Percentiles rank a stretch among this genome's conserved stretches.
Evolutionary conservation across 2,797 vertebrate species (phyloP).

Genomic region (Pogoniulus pusillus): DNA sequence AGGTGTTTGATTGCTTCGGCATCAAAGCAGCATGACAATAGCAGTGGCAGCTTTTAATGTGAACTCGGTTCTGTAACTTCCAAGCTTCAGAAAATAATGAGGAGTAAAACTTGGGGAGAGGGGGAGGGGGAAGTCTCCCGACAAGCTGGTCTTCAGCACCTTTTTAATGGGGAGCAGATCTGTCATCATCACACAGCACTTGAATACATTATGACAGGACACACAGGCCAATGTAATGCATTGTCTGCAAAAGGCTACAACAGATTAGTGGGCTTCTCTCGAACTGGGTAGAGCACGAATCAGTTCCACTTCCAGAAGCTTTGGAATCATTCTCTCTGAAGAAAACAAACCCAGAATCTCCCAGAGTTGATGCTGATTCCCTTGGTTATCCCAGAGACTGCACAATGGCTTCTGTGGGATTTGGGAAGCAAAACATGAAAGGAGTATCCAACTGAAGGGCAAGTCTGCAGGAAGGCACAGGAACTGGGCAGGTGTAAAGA

Average conservation of each 20-base stretch:
- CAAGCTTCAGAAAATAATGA: constrained; percentile 59
- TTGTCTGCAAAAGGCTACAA: background rate
- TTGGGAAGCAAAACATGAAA: background rate
- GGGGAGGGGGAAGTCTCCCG: background rate
- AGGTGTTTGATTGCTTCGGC: constrained; percentile 27
- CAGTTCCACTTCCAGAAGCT: background rate
- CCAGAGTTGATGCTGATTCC: no score
- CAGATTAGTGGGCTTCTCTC: background rate
- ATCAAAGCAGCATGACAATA: constrained; percentile 31
- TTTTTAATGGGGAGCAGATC: constrained; percentile 61
- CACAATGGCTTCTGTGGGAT: background rate
- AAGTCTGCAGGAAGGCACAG: background rate
- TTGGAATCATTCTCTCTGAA: background rate
- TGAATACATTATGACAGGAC: constrained; percentile 43
- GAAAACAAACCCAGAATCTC: background rate
- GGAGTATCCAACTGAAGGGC: background rate
- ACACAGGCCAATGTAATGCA: constrained; percentile 3
- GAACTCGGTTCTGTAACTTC: constrained; percentile 51
- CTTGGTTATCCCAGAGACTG: background rate
- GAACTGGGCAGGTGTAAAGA: background rate
- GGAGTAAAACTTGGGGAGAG: constrained; percentile 7
- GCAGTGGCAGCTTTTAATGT: constrained; percentile 38
- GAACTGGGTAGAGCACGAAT: background rate
- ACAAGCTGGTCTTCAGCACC: constrained; percentile 60
- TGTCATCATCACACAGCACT: constrained; percentile 34